A percentile compares a stretch with the other conserved stretches of the same genome.
phyloP scores from a whole-genome alignment of 2,797 vertebrate genomes.

The Myoxocephalus aenaeus region DNA sequence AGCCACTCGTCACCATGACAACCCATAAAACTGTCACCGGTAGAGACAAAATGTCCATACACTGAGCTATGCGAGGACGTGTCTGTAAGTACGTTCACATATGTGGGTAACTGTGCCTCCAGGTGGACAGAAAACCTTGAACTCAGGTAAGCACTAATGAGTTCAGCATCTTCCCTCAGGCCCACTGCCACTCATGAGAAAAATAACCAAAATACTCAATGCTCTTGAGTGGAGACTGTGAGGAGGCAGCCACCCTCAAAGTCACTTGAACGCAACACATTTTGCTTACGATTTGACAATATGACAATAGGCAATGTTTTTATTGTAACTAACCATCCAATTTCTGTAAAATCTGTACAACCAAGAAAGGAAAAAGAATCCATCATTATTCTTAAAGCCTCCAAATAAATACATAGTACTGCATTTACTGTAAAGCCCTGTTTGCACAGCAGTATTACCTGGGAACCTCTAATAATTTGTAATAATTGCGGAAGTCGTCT shows the following conservation, averaged over 20 bases:
- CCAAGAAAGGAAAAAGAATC: not conserved
- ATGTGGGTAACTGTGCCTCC: slow-evolving; percentile 37
- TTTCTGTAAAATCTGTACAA: not conserved
- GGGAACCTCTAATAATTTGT: too few species aligned
- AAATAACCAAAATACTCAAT: slow-evolving; percentile 25
- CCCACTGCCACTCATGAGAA: slow-evolving; percentile 21
- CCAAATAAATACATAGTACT: not conserved
- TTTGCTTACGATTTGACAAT: not conserved
- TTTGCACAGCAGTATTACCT: not conserved
- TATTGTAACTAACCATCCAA: not conserved
- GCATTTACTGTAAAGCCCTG: slow-evolving; percentile 1
- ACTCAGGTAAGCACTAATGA: slow-evolving; percentile 56
- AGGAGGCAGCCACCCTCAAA: slow-evolving; percentile 2
- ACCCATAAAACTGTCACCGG: slow-evolving; percentile 72
- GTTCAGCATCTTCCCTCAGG: slow-evolving; percentile 12
- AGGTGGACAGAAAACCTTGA: slow-evolving; percentile 51
- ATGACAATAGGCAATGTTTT: not conserved
- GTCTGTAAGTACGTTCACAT: slow-evolving; percentile 58
- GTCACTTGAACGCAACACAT: not conserved
- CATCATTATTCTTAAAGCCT: not conserved
- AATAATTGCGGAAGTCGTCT: too few species aligned
- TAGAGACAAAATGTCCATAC: slow-evolving; percentile 63
- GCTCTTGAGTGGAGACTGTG: slow-evolving; percentile 13
- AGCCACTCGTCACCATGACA: slow-evolving; percentile 74
- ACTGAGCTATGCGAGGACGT: slow-evolving; percentile 62